A percentile compares a stretch with the other conserved stretches of the same genome.
Conservation (phyloP, 2,888 invertebrate genomes). For the Noctuana brunneofusca region DNA sequence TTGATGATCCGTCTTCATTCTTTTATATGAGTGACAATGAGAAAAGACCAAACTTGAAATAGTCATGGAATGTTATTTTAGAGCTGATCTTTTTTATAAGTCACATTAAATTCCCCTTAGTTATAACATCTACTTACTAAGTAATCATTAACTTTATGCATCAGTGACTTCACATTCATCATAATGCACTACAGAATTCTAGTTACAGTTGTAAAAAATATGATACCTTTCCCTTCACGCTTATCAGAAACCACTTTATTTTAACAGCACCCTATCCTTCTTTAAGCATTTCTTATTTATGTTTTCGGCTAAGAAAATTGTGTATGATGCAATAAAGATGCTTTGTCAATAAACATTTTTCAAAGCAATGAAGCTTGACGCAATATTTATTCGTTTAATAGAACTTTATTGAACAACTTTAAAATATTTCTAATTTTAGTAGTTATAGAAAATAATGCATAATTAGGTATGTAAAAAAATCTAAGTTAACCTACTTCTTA, state of each 20-base stretch:
- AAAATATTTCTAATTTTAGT: too few species aligned
- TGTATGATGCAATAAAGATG: slow-evolving; percentile 3
- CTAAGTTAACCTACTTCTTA: too few species aligned
- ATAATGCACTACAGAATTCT: slow-evolving; percentile 6
- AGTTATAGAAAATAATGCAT: too few species aligned
- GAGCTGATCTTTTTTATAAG: neutral
- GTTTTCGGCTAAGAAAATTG: neutral
- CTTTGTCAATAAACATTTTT: too few species aligned
- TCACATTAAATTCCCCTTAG: too few species aligned
- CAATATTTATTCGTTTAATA: too few species aligned
- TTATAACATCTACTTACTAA: neutral
- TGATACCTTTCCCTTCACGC: slow-evolving; percentile 17
- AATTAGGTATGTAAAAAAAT: too few species aligned
- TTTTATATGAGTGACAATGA: too few species aligned
- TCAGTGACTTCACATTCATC: slow-evolving; percentile 5
- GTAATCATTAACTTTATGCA: slow-evolving; percentile 3
- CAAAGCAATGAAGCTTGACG: too few species aligned
- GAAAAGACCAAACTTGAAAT: neutral
- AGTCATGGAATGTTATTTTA: neutral
- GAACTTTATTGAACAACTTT: too few species aligned
- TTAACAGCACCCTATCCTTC: neutral
- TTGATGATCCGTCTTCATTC: neutral
- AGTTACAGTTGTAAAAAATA: slow-evolving; percentile 8
- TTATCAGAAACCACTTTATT: slow-evolving; percentile 24
- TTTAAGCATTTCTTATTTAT: neutral